Evolutionary conservation across 1,140 invertebrate species (phyloP).

Genomic region (Goniozus legneri): DNA sequence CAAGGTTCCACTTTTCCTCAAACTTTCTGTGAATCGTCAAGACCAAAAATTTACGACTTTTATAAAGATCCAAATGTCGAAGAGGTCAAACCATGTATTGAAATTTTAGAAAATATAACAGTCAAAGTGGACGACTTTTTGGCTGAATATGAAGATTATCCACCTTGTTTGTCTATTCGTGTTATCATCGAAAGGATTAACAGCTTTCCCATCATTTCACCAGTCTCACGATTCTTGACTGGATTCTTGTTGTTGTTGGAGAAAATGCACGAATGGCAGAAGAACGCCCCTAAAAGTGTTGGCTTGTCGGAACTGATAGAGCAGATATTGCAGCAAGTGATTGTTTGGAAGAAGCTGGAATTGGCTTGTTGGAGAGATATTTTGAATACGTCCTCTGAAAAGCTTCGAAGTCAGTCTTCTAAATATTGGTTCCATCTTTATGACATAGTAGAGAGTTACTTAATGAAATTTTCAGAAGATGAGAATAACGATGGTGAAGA

Average conservation of each 20-base stretch:
- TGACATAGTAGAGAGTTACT: conserved; percentile 60
- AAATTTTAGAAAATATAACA: conserved; percentile 65
- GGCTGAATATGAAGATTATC: conserved; percentile 86
- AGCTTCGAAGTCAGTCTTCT: conserved; percentile 61
- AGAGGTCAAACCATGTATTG: conserved; percentile 70
- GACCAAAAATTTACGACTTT: conserved; percentile 65
- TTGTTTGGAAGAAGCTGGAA: conserved; percentile 90
- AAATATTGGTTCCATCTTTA: conserved; percentile 93
- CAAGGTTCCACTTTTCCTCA: too few species aligned
- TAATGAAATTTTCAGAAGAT: not conserved
- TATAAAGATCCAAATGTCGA: conserved; percentile 81
- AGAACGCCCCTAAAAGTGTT: conserved; percentile 82
- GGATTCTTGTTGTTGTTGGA: conserved; percentile 85
- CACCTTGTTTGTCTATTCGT: conserved; percentile 72
- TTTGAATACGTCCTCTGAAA: conserved; percentile 62
- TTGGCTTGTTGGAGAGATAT: conserved; percentile 81
- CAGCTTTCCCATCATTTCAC: conserved; percentile 74
- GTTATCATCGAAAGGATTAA: conserved; percentile 72
- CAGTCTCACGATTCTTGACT: conserved; percentile 83
- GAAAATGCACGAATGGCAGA: conserved; percentile 88
- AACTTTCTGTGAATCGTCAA: conserved; percentile 3
- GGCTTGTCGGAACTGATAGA: conserved; percentile 71
- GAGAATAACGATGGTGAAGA: conserved; percentile 9
- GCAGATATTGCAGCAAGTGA: conserved; percentile 74
- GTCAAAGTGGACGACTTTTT: conserved; percentile 66